These are phyloP conservation scores for Noctua janthina DNA, from an alignment of 2,888 invertebrate species.

Conservation along the genomic window DNA sequence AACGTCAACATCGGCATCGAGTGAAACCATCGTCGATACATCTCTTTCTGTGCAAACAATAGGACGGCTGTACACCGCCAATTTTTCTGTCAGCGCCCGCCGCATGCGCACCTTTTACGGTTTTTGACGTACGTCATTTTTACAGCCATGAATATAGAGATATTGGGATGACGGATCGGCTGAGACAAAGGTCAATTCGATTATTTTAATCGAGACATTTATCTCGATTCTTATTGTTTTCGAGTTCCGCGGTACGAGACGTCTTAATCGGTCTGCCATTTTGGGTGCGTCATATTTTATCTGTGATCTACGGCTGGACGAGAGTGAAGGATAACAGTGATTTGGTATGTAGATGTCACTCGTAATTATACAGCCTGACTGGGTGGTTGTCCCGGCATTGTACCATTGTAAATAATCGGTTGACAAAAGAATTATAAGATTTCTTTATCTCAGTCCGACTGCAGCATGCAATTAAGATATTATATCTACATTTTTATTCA, in stretches of 20 bases:
- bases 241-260: conserved; percentile 81
- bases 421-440: conserved; percentile 66
- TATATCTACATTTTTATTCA: conserved; percentile 40
- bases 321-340: conserved; percentile 78
- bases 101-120: conserved; percentile 76
- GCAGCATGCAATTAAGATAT: conserved; percentile 56
- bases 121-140: conserved; percentile 82
- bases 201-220: conserved; percentile 87
- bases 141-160: conserved; percentile 81
- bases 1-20: conserved; percentile 73
- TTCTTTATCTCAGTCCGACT: conserved; percentile 54
- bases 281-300: conserved; percentile 79
- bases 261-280: conserved; percentile 83
- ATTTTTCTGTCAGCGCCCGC: conserved; percentile 82
- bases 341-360: conserved; percentile 80
- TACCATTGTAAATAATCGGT: conserved; percentile 63
- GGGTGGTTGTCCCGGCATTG: conserved; percentile 65
- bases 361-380: conserved; percentile 69
- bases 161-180: conserved; percentile 81
- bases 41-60: conserved; percentile 80
- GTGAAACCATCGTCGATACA: conserved; percentile 76
- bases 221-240: conserved; percentile 86
- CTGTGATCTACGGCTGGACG: conserved; percentile 71
- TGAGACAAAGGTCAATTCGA: conserved; percentile 82
- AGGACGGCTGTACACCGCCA: conserved; percentile 72